Evolutionary conservation across 2,888 invertebrate species (phyloP).

Genomic region (Tridacna gigas): DNA sequence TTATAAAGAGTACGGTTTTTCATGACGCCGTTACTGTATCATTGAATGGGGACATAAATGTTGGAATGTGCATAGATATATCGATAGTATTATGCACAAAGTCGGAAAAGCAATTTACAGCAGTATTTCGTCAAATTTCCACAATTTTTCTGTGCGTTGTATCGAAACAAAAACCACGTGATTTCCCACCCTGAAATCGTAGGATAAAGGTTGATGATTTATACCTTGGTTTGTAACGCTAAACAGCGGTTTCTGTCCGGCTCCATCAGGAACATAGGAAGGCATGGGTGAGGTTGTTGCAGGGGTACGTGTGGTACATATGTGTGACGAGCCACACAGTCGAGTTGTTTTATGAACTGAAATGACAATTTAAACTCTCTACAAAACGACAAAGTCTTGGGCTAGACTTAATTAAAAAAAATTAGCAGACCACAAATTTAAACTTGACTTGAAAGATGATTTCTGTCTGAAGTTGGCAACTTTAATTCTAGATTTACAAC

Average conservation of each 20-base stretch:
- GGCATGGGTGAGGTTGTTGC: conserved; percentile 28
- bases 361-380: neutral
- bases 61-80: neutral
- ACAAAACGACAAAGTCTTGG: too few species aligned
- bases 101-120: neutral
- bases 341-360: neutral
- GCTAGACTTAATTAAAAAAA: too few species aligned
- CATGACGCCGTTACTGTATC: too few species aligned
- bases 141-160: neutral
- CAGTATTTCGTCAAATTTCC: neutral
- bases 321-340: neutral
- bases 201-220: too few species aligned
- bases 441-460: too few species aligned
- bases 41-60: neutral
- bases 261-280: conserved; percentile 54
- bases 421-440: too few species aligned
- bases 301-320: conserved; percentile 49
- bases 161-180: neutral
- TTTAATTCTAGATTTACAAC: too few species aligned
- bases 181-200: neutral
- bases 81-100: neutral
- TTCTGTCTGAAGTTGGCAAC: too few species aligned
- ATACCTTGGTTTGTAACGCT: conserved; percentile 25
- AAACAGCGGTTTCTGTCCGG: conserved; percentile 20
- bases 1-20: too few species aligned